phyloP scores from a whole-genome alignment of 2,888 invertebrate species.

The Leptinotarsa peninsularis region DNA sequence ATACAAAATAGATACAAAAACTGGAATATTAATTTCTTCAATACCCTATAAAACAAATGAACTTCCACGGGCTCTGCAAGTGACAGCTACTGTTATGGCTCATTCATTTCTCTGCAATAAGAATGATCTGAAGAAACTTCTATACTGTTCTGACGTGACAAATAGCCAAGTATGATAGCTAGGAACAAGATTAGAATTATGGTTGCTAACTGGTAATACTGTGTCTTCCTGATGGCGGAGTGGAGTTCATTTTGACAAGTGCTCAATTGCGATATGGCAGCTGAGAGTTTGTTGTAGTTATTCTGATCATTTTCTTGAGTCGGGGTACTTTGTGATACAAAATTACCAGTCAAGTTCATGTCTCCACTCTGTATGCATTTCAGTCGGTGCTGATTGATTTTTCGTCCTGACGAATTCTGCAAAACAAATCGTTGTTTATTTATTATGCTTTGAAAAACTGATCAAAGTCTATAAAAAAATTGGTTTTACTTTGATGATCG shows the following conservation, averaged over 20 bases:
- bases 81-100: conserved; percentile 60
- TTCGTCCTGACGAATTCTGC: conserved; percentile 59
- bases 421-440: conserved; percentile 29
- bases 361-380: conserved; percentile 73
- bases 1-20: conserved; percentile 54
- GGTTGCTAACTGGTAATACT: conserved; percentile 69
- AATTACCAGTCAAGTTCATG: conserved; percentile 58
- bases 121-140: conserved; percentile 37
- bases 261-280: conserved; percentile 63
- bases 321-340: conserved; percentile 11
- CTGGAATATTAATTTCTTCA: conserved; percentile 53
- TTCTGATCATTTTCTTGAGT: conserved; percentile 46
- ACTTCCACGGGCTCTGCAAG: conserved; percentile 54
- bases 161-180: conserved; percentile 49
- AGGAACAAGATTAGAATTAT: conserved; percentile 65
- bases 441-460: no score
- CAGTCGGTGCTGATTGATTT: conserved; percentile 78
- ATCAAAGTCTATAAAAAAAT: no score
- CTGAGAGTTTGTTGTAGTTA: conserved; percentile 56
- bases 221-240: conserved; percentile 67
- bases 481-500: no score
- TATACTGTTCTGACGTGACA: conserved; percentile 35
- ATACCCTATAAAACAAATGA: conserved; percentile 50
- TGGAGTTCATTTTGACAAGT: conserved; percentile 67
- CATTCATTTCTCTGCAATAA: conserved; percentile 47